A percentile compares a stretch with the other conserved stretches of the same genome.
These are phyloP conservation scores for Anthonomus grandis DNA, from an alignment of 1,140 invertebrate genomes.

Conservation along the genomic window DNA sequence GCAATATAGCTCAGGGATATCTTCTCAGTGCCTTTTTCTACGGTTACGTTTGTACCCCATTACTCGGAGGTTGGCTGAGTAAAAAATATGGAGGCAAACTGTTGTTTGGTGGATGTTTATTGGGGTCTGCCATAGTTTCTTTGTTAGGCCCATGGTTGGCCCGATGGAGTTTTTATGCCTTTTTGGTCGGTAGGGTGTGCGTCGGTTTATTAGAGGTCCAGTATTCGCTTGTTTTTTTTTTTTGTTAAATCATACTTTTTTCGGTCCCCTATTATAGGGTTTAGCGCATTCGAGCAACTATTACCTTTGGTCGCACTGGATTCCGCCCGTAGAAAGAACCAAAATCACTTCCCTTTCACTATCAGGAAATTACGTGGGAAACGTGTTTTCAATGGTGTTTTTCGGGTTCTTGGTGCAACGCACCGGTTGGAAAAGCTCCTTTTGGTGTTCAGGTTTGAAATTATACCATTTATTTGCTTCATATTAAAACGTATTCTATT, in stretches of 20 bases:
- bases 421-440: slow-evolving; percentile 82
- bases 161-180: slow-evolving; percentile 63
- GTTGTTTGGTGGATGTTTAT: slow-evolving; percentile 77
- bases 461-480: too few species aligned
- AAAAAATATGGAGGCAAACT: slow-evolving; percentile 58
- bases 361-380: slow-evolving; percentile 79
- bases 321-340: slow-evolving; percentile 78
- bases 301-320: slow-evolving; percentile 84
- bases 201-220: slow-evolving; percentile 86
- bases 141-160: slow-evolving; percentile 78
- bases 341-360: slow-evolving; percentile 74
- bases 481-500: too few species aligned
- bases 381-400: slow-evolving; percentile 74
- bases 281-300: slow-evolving; percentile 89
- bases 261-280: slow-evolving; percentile 55
- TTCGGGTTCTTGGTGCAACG: slow-evolving; percentile 68
- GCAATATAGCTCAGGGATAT: slow-evolving; percentile 71
- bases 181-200: slow-evolving; percentile 73
- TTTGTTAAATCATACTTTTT: background rate
- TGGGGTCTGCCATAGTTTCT: slow-evolving; percentile 75
- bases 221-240: too few species aligned
- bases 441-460: slow-evolving; percentile 89
- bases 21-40: slow-evolving; percentile 88
- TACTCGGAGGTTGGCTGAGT: slow-evolving; percentile 58
- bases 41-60: slow-evolving; percentile 71